Conservation (phyloP, 2,888 invertebrate genomes). For the Apotomis betuletana region DNA sequence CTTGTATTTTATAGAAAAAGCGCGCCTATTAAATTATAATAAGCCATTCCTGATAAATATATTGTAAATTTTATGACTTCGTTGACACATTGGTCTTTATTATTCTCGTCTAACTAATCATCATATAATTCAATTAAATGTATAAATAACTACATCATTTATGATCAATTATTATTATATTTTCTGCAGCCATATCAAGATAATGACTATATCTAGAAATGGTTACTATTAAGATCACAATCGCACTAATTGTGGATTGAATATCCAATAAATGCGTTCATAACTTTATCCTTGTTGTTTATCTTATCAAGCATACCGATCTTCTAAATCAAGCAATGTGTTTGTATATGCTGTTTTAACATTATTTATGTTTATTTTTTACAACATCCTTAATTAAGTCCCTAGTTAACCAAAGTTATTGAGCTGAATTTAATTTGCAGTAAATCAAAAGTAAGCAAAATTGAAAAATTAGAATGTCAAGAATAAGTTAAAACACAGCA, state of each 20-base stretch:
- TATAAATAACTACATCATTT: too few relatives aligned
- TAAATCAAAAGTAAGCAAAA: neutral
- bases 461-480: neutral
- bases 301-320: neutral
- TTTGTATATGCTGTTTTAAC: neutral
- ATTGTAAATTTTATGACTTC: too few relatives aligned
- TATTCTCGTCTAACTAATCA: too few relatives aligned
- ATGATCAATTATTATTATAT: too few relatives aligned
- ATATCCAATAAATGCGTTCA: neutral
- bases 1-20: too few relatives aligned
- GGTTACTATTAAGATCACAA: conserved; percentile 9
- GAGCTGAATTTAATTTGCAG: neutral
- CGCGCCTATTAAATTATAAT: too few relatives aligned
- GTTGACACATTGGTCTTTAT: too few relatives aligned
- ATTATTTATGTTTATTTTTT: neutral
- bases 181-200: neutral
- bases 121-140: too few relatives aligned
- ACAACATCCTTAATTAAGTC: too few relatives aligned
- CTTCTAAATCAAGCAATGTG: neutral
- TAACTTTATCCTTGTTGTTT: neutral
- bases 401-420: neutral
- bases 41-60: too few relatives aligned
- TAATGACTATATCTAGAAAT: conserved; percentile 11
- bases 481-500: neutral
- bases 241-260: conserved; percentile 6